phyloP scores from a whole-genome alignment of 2,797 vertebrate genomes.

The Petrocephalus sullivani region DNA sequence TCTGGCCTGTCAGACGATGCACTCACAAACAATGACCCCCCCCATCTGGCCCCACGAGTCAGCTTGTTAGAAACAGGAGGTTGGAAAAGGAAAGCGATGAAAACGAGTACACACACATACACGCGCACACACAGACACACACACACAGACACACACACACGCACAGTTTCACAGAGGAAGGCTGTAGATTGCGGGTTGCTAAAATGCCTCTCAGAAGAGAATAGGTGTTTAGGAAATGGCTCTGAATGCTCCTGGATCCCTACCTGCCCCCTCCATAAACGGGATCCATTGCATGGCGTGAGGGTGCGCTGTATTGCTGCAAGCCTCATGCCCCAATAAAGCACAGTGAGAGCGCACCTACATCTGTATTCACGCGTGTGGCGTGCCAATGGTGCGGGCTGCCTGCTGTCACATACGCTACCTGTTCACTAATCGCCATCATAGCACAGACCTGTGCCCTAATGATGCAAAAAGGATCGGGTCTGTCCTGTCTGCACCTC shows the following conservation, averaged over 20 bases:
- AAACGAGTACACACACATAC: neutral
- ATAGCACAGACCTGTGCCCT: neutral
- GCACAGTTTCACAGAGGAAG: neutral
- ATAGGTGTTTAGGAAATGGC: neutral
- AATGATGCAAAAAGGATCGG: neutral
- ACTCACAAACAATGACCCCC: slow-evolving; percentile 52
- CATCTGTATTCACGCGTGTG: neutral
- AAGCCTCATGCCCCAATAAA: neutral
- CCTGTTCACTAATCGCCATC: neutral
- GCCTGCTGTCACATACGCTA: neutral
- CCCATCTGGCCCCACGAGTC: slow-evolving; percentile 30
- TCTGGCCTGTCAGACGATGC: slow-evolving; percentile 60
- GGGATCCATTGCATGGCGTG: neutral
- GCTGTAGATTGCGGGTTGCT: neutral
- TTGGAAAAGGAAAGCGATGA: neutral
- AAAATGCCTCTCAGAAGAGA: neutral
- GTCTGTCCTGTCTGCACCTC: neutral
- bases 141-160: neutral
- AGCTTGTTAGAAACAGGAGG: slow-evolving; percentile 53
- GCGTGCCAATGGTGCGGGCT: neutral
- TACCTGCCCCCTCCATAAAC: neutral
- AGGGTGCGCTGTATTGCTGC: neutral
- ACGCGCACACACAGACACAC: neutral
- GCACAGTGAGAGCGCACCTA: neutral
- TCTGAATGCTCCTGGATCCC: neutral